Base-by-base conservation (phyloP, 2,888 invertebrate genomes). In the Heliothis peltigera region DNA sequence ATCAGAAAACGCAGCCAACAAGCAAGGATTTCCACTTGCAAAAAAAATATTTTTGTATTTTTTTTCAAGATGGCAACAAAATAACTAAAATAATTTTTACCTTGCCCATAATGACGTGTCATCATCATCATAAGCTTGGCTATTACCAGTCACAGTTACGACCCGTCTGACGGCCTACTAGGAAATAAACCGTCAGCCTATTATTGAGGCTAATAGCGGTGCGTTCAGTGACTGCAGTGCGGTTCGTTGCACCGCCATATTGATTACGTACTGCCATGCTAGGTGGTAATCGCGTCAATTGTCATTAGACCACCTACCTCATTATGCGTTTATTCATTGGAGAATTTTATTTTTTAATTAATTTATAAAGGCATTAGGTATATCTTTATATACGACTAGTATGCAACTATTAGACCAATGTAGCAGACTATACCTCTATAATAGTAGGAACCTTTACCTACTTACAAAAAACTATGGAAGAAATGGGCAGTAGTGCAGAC, bases 171-270 rank as follows among this genome's bases (percentile, higher is more conserved):
- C 65, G 64, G 32, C 21, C 17, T 69, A 58, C 47, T 46, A 47
- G 35, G 62, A 59, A 66, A 79, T 68, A 72, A 69, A 64, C 58
- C 63, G 48, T 73, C 49, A 59, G 54, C 58, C 25, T 66, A 72
- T 69, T 54, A 80, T 62, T 57, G 61, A 70, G 64, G 79, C 61
- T 68, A 80, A 78, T 80, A 65, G 69, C 56, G 51, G 42, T 73
- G 79, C 79, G 68, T 78, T 81, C 64, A 64, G 44, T 47, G 70
- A 71, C 80, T 79, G 71, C 80, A 75, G 53, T 81, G 75, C 77
- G 65, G 80, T 81, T 81, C 80, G 67, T 59, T 80, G 80, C 75
- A 81, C 80, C 60, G 58, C 54, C 19, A 70, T 81, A 79, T 81
- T 80, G 82, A 79, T 80, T 75, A 77, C 39, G 44, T 59, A 52